A percentile compares a stretch with the other conserved stretches of the same genome.
Evolutionary conservation across 2,888 invertebrate species (phyloP).

Genomic region (Heteromurus nitidus): DNA sequence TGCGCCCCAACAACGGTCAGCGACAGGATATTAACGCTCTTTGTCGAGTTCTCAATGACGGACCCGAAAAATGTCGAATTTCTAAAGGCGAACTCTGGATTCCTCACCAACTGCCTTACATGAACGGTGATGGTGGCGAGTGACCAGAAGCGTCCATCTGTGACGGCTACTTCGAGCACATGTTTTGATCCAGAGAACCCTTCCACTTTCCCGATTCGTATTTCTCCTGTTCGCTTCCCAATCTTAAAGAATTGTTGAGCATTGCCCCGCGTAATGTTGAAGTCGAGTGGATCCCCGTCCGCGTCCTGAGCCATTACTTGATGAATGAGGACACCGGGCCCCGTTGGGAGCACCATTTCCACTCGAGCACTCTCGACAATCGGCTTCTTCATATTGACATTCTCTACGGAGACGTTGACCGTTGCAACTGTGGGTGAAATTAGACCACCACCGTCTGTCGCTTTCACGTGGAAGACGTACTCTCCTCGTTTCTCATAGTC

Average conservation of each 20-base stretch:
- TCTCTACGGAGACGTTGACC: conserved; percentile 84
- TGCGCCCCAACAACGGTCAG: conserved; percentile 91
- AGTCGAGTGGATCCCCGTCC: conserved; percentile 78
- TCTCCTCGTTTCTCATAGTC: conserved; percentile 85
- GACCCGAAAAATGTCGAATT: conserved; percentile 86
- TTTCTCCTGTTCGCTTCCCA: conserved; percentile 81
- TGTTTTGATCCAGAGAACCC: conserved; percentile 80
- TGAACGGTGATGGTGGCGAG: conserved; percentile 83
- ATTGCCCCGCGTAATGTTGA: conserved; percentile 90
- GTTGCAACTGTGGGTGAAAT: conserved; percentile 86
- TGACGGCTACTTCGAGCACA: conserved; percentile 85
- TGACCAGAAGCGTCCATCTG: conserved; percentile 88
- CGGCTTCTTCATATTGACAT: conserved; percentile 71
- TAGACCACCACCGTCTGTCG: conserved; percentile 87
- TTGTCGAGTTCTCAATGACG: conserved; percentile 90
- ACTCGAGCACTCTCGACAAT: conserved; percentile 68
- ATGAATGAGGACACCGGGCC: conserved; percentile 69
- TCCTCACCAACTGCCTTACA: conserved; percentile 81
- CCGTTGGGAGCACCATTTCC: conserved; percentile 72
- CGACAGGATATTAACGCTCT: conserved; percentile 86
- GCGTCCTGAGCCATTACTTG: conserved; percentile 70
- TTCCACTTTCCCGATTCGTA: conserved; percentile 81
- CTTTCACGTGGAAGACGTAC: conserved; percentile 83
- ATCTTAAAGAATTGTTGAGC: conserved; percentile 84
- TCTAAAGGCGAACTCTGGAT: conserved; percentile 88